phyloP scores from a whole-genome alignment of 2,888 invertebrate genomes.

The Resseliella maxima region DNA sequence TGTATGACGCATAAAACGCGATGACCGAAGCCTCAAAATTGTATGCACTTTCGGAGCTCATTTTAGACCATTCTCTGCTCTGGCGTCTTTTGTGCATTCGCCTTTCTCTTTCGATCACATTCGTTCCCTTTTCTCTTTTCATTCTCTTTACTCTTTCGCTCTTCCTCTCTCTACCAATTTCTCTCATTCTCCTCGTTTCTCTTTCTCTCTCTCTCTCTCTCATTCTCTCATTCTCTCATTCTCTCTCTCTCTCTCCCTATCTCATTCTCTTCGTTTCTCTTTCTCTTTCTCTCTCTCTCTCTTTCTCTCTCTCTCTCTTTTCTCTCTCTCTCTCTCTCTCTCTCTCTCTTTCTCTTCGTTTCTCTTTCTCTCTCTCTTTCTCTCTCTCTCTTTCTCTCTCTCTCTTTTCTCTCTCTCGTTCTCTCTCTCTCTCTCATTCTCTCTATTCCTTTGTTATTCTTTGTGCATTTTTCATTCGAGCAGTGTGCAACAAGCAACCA shows the following conservation, averaged over 20 bases:
- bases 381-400: not conserved
- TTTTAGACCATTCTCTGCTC: not conserved
- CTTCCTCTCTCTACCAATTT: not conserved
- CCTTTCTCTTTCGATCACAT: not conserved
- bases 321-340: not conserved
- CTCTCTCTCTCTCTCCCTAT: not conserved
- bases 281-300: not conserved
- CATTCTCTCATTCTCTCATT: not conserved
- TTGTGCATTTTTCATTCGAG: not conserved
- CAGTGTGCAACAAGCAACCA: not conserved
- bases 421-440: not conserved
- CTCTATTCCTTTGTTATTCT: not conserved
- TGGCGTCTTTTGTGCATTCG: not conserved
- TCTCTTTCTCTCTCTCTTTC: not conserved
- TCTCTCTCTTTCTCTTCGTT: not conserved
- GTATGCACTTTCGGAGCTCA: not conserved
- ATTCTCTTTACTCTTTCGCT: not conserved
- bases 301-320: not conserved
- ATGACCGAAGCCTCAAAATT: constrained; percentile 44
- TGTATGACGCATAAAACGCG: not conserved
- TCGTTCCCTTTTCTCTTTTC: not conserved
- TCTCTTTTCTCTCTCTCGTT: not conserved
- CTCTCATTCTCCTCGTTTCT: not conserved
- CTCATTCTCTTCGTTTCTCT: not conserved
- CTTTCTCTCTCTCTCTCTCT: not conserved